Base-by-base conservation (phyloP, 2,113 vertebrate genomes). In the Bubo scandiacus region DNA sequence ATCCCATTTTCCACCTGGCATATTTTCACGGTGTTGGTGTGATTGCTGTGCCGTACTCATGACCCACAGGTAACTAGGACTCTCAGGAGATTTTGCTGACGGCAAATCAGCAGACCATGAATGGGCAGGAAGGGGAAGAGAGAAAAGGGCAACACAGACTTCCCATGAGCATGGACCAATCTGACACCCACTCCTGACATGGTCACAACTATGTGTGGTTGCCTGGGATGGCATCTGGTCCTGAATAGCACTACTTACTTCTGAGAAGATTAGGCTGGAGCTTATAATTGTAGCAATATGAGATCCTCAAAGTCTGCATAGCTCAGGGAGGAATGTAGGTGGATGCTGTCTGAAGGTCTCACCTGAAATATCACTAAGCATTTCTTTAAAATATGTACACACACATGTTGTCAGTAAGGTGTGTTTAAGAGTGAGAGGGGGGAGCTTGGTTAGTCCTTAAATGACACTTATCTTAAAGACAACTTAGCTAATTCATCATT, bases 401-500 rank as follows among this genome's bases (percentile, higher is more conserved):
- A 91, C 36, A 79, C 65, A 51, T 22, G 57, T 79, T 86, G 81
- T 85, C 78, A 87, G 73, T 51, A 36, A 87, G 81, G 84, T 74
- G 78, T 87, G 70, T 68, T 96, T 92, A 54, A 86, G 84, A 91
- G 57, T 72, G 83, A 94, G 93, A 88, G 86, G 55, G 86, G 70
- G 57, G 52, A 94, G 55, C 52, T 61, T 95, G 77, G 36, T 94
- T 58, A 88, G 85, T 71, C 74, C 45, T 82, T 93, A 45, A 68
- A 80, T 73, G 81, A 86, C 92, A 90, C 79, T 96, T 97, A 92
- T 75, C 93, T 91, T 73, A 62, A 68, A 91, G 90, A 90, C 81
- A 75, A 34, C 70, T 91, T 85, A 79, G 52, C 84, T 95, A 97
- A 96, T 91, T 92, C 81, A 81, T 94, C 83, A 80, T 93, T 96